Conservation (phyloP, 2,888 invertebrate species). For the Melipona bicolor region DNA sequence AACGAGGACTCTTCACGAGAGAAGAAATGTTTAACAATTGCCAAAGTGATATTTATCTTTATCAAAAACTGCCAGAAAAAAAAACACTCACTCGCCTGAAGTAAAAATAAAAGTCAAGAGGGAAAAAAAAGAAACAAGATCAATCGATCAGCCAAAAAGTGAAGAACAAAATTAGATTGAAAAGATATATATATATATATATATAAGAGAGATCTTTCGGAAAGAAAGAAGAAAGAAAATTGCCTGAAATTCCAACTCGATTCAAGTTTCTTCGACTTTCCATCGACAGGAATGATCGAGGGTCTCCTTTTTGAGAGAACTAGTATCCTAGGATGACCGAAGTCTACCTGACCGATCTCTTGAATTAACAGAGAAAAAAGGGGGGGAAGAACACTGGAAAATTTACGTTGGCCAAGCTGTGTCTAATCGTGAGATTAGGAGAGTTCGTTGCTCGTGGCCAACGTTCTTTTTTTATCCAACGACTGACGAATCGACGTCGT, state of each 20-base stretch:
- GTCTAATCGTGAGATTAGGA: slow-evolving; percentile 34
- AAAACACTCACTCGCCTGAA: neutral
- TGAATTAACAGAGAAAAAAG: neutral
- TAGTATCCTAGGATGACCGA: neutral
- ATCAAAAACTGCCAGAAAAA: slow-evolving; percentile 16
- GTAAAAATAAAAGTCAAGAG: neutral
- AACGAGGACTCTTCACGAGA: too few relatives aligned
- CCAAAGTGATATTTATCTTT: neutral
- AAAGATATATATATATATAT: neutral
- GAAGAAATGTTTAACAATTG: neutral
- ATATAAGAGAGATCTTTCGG: neutral
- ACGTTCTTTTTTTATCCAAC: neutral
- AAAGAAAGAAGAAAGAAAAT: slow-evolving; percentile 5
- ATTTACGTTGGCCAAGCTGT: slow-evolving; percentile 9
- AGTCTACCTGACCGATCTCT: neutral
- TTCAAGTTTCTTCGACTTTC: slow-evolving; percentile 3
- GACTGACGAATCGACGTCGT: slow-evolving; percentile 34
- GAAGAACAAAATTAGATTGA: neutral
- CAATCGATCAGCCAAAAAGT: neutral
- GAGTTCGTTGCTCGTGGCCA: slow-evolving; percentile 1
- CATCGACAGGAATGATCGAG: slow-evolving; percentile 29
- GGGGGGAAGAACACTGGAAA: neutral
- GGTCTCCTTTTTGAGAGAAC: slow-evolving; percentile 1
- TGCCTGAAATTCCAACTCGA: slow-evolving; percentile 18
- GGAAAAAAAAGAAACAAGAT: neutral